Percentiles rank a stretch among this genome's conserved stretches.
These are phyloP conservation scores for Drosophila orena DNA, from an alignment of 1,140 invertebrate genomes.

Conservation along the genomic window DNA sequence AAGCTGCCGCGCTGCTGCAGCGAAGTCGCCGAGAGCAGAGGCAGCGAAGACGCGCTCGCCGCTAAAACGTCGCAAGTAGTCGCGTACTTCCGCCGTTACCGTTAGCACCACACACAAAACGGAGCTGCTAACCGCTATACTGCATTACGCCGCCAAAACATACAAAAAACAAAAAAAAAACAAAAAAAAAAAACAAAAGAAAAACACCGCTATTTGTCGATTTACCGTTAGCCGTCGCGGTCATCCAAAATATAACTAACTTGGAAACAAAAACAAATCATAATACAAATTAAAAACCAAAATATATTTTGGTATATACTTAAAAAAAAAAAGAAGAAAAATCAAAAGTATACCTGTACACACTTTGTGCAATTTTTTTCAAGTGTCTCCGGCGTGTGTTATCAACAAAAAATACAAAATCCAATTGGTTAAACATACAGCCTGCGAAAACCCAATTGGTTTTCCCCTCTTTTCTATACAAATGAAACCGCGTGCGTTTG, in stretches of 20 bases:
- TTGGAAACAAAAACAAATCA: constrained; percentile 16
- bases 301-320: not conserved
- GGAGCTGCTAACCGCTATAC: constrained; percentile 21
- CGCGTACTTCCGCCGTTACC: constrained; percentile 81
- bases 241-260: constrained; percentile 10
- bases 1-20: constrained; percentile 24
- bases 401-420: constrained; percentile 15
- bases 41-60: constrained; percentile 75
- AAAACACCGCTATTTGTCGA: constrained; percentile 11
- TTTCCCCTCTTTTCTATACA: not conserved
- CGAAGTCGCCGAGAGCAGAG: constrained; percentile 61
- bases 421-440: constrained; percentile 27
- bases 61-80: constrained; percentile 73
- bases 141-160: constrained; percentile 8
- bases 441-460: constrained; percentile 31
- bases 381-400: constrained; percentile 50
- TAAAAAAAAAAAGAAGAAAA: not conserved
- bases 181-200: not conserved
- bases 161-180: not conserved
- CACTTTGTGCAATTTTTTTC: constrained; percentile 54
- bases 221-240: constrained; percentile 50
- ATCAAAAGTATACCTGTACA: constrained; percentile 1
- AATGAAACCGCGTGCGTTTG: constrained; percentile 35
- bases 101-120: constrained; percentile 74
- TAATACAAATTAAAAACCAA: constrained; percentile 13